Evolutionary conservation across 2,888 invertebrate genomes (phyloP).

Genomic region (Scaptomyza reducta): DNA sequence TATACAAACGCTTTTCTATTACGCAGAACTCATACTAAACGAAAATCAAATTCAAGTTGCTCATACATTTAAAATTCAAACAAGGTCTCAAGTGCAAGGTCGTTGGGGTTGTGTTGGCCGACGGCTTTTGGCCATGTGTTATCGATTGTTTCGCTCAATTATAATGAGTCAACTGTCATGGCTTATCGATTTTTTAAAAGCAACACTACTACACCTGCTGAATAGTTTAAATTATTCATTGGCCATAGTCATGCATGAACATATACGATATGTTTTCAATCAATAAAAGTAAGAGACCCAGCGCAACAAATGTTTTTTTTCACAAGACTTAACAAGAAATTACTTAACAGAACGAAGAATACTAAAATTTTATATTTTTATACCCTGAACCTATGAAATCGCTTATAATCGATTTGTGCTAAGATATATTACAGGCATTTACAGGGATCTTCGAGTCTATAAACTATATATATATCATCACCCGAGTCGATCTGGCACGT

Average conservation of each 20-base stretch:
- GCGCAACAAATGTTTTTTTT: background rate
- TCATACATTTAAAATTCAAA: background rate
- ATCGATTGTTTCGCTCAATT: conserved; percentile 49
- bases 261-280: background rate
- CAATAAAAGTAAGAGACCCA: conserved; percentile 1
- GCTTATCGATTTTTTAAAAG: conserved; percentile 63
- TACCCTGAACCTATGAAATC: too few species aligned
- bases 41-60: background rate
- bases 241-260: conserved; percentile 19
- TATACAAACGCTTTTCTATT: background rate
- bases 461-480: too few species aligned
- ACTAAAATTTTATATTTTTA: too few species aligned
- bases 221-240: conserved; percentile 61
- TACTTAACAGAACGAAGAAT: too few species aligned
- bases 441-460: too few species aligned
- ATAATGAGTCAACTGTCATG: conserved; percentile 50
- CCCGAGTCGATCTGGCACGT: too few species aligned
- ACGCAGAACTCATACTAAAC: conserved; percentile 10
- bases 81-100: conserved; percentile 53
- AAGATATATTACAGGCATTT: too few species aligned
- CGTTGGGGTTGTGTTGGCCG: conserved; percentile 5
- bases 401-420: too few species aligned
- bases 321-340: background rate
- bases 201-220: background rate
- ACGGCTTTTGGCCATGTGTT: conserved; percentile 8